Evolutionary conservation across 2,888 invertebrate genomes (phyloP).

Genomic region (Mesorhabditis spiculigera): DNA sequence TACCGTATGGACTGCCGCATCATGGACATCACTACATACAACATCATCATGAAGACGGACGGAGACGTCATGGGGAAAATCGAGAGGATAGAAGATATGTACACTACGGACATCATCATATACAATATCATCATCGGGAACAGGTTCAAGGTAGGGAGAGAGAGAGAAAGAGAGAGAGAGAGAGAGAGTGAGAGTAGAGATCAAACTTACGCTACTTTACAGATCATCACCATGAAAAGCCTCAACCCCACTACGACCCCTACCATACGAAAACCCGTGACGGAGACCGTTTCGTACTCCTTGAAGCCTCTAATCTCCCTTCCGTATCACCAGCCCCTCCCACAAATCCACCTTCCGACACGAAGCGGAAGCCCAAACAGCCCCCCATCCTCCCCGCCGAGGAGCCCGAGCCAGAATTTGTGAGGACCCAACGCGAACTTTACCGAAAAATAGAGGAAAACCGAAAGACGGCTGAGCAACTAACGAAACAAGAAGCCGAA

Average conservation of each 20-base stretch:
- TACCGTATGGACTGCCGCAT: too few species aligned
- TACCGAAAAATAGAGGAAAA: not conserved
- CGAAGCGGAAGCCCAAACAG: not conserved
- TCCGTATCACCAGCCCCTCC: not conserved
- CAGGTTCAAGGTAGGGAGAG: too few species aligned
- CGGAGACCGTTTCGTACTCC: not conserved
- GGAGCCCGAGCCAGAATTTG: not conserved
- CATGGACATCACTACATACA: too few species aligned
- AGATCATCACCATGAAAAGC: not conserved
- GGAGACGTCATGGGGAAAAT: too few species aligned
- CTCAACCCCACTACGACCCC: not conserved
- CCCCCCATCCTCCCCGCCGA: not conserved
- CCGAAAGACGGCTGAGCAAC: not conserved
- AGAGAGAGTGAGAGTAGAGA: too few species aligned
- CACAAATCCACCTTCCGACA: not conserved
- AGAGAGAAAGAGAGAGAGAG: too few species aligned
- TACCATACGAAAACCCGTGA: not conserved
- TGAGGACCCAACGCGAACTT: not conserved
- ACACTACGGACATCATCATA: slow-evolving; percentile 1
- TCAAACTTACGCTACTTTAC: not conserved
- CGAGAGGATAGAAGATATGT: not conserved
- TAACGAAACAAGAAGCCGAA: not conserved
- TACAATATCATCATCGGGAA: not conserved
- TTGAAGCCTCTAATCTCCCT: not conserved
- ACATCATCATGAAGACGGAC: too few species aligned